Conservation (phyloP, 2,113 vertebrate genomes). For the Otus sunia region DNA sequence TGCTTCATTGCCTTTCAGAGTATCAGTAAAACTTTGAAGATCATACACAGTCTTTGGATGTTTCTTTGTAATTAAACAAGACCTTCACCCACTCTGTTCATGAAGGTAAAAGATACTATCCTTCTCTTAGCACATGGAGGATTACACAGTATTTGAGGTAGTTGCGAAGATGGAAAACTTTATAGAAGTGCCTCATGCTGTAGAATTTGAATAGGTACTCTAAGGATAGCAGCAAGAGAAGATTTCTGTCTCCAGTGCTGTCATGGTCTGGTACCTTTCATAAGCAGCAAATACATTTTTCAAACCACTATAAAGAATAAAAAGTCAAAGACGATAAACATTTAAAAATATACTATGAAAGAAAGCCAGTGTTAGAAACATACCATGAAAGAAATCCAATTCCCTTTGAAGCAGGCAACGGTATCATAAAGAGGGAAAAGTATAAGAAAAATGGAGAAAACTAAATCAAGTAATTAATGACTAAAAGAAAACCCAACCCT, state of each 20-base stretch:
- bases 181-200: not conserved
- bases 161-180: not conserved
- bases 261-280: not conserved
- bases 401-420: not conserved
- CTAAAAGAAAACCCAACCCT: slow-evolving; percentile 1
- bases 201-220: not conserved
- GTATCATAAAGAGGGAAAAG: not conserved
- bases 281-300: not conserved
- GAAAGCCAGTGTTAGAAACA: not conserved
- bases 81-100: not conserved
- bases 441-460: not conserved
- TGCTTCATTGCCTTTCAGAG: not conserved
- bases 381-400: not conserved
- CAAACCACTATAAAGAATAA: not conserved
- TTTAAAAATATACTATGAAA: not conserved
- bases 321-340: slow-evolving; percentile 2
- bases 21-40: not conserved
- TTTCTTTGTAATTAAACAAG: not conserved
- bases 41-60: not conserved
- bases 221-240: not conserved
- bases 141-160: not conserved
- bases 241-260: not conserved
- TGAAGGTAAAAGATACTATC: not conserved
- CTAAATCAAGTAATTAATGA: not conserved
- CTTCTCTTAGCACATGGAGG: not conserved